phyloP scores from a whole-genome alignment of 2,888 invertebrate species.

The Cremastobaeus sp. region DNA sequence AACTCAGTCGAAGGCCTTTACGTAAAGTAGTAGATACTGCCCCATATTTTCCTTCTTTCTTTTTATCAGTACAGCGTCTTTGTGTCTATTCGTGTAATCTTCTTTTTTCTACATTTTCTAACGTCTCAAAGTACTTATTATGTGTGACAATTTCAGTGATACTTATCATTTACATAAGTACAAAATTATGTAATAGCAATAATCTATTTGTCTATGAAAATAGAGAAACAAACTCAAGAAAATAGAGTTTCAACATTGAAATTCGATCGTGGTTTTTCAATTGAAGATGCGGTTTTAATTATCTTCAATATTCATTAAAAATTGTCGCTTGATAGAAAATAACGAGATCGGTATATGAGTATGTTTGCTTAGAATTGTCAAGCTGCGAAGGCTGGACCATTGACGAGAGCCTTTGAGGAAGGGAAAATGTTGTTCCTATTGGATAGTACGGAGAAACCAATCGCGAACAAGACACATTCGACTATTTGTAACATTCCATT shows the following conservation, averaged over 20 bases:
- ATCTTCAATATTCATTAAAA: too few relatives aligned
- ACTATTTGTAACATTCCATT: conserved; percentile 67
- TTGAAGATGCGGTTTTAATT: background rate
- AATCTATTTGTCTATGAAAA: too few relatives aligned
- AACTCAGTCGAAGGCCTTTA: conserved; percentile 62
- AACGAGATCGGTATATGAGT: too few relatives aligned
- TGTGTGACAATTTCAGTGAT: conserved; percentile 17
- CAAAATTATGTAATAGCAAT: conserved; percentile 23
- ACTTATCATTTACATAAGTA: conserved; percentile 58
- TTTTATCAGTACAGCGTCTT: conserved; percentile 56
- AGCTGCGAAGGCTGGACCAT: conserved; percentile 70
- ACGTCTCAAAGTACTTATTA: conserved; percentile 52
- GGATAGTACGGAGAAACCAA: conserved; percentile 69
- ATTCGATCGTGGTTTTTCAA: background rate
- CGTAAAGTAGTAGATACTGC: conserved; percentile 62
- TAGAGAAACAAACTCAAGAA: too few relatives aligned
- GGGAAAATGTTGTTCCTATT: conserved; percentile 69
- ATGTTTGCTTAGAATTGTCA: conserved; percentile 9
- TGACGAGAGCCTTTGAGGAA: conserved; percentile 62
- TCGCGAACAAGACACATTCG: conserved; percentile 69
- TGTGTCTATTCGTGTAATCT: conserved; percentile 31
- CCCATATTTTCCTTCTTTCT: conserved; percentile 60
- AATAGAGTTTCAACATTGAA: background rate
- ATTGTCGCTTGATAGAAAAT: too few relatives aligned
- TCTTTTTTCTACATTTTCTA: conserved; percentile 40